Base-by-base conservation (phyloP, 2,888 invertebrate genomes). In the Rhorus exstirpatorius region DNA sequence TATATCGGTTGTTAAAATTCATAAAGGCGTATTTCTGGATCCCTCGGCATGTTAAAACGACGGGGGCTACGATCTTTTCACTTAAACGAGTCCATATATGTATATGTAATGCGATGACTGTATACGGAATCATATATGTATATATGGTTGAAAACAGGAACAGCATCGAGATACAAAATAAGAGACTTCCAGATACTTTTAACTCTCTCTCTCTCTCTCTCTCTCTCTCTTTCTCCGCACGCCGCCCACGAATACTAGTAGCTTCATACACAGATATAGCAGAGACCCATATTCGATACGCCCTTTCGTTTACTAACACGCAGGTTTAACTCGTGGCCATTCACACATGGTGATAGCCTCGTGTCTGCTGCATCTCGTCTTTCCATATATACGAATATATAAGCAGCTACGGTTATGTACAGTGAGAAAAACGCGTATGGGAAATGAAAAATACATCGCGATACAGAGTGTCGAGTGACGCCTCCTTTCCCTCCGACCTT, bases 131-230 rank as follows among this genome's bases (percentile, higher is more conserved):
- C n/a, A n/a, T n/a, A n/a, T 67, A 19, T 35, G 49, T 26, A 8
- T 53, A 53, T 17, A 65, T 7, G 21, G 63, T 41, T 65, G 10
- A 35, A 65, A 65, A 65, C 63, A 65, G 38, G 55, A 60, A 53
- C 70, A 41, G 26, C 38, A 26, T n/a, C 3, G 41, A 44, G 55
- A 41, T 55, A 44, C 55, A 41, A 55, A 24, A 26, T n/a, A 41
- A 21, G 51, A 55, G 35, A 70, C 55, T 41, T 55, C 24, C 70
- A 63, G 24, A 44, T 58, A 17, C 8, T 58, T 58, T 31, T 8
- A 14, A 31, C 58, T 35, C 31, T 38, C 61, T 63, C 21, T 38
- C 12, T 19, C 21, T 61, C 38, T 41, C 61, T 61, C n/a, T 21
- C 38, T 7, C 61, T 41, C 2, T 3, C 41, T 41, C 41, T 12